Base-by-base conservation (phyloP, 1,140 invertebrate species). In the Aphelinus certus region DNA sequence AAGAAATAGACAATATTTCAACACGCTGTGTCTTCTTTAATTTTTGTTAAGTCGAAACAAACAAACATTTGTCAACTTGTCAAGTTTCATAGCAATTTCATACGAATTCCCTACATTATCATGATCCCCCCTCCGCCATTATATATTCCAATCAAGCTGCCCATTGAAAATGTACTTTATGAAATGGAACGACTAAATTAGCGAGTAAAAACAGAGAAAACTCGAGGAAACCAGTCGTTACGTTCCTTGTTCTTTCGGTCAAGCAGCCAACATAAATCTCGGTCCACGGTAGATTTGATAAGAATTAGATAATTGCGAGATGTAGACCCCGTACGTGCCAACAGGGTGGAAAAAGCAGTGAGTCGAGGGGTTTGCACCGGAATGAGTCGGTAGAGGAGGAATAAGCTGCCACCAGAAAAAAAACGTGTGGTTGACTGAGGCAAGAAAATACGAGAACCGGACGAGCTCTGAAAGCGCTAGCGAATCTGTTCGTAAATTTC, bases 361-460 rank as follows among this genome's bases (percentile, higher is more conserved):
- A 7, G 47, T 53, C 4, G 4, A 53, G 51, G 51, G 9, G 9
- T 53, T 53, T 6, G 4, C 4, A 48, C n/a, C 66, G 60, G 74
- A 56, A 65, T 55, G 71, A 74, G 73, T 72, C 58, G 67, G 64
- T 55, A 56, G 42, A 64, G 42, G 6, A 46, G n/a, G 48, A 48
- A 0, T 9, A 53, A 53, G 9, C 26, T 26, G 26, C 26, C 26
- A 53, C 4, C 4, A 53, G 60, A 55, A n/a, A 55, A 61, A 66
- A 76, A 71, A 47, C 1, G 45, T 45, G 74, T 45, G 67, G 67
- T 75, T 56, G 67, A 63, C 58, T 74, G 75, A 71, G 65, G 68
- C 58, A 72, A 71, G 73, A 75, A 78, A 76, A 78, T 77, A 78
- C 68, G 73, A 76, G 73, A 76, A 78, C 78, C 78, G 78, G 77